Evolutionary conservation across 2,797 vertebrate genomes (phyloP).

Genomic region (Melanotaenia nigrans): DNA sequence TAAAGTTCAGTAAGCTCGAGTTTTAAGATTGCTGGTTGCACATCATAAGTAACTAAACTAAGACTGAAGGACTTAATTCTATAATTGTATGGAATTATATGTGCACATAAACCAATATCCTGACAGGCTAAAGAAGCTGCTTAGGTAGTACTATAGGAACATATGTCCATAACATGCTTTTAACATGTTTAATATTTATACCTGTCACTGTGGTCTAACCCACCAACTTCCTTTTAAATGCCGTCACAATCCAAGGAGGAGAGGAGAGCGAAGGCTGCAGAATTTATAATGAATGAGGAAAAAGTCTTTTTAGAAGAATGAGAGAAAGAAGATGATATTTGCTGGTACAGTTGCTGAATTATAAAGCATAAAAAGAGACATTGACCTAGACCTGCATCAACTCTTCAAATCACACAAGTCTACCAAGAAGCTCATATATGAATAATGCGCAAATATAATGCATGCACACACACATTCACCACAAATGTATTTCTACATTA

Average conservation of each 20-base stretch:
- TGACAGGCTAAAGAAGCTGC: background rate
- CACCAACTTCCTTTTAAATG: slow-evolving; percentile 27
- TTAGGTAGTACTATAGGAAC: slow-evolving; percentile 3
- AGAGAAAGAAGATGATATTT: slow-evolving; percentile 53
- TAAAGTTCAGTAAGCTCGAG: background rate
- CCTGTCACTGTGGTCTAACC: slow-evolving; percentile 17
- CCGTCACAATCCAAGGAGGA: background rate
- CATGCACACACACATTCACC: slow-evolving; percentile 33
- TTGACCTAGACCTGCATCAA: slow-evolving; percentile 76
- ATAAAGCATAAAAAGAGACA: slow-evolving; percentile 66
- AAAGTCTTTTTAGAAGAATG: slow-evolving; percentile 40
- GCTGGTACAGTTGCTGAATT: slow-evolving; percentile 62
- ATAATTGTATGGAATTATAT: background rate
- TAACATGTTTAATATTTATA: slow-evolving; percentile 62
- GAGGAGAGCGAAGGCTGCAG: background rate
- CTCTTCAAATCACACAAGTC: slow-evolving; percentile 76
- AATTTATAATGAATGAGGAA: slow-evolving; percentile 39
- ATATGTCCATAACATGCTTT: slow-evolving; percentile 46
- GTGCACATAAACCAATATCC: background rate
- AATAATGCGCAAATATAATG: slow-evolving; percentile 65
- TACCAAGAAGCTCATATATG: slow-evolving; percentile 65
- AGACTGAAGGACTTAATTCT: background rate
- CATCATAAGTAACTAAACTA: slow-evolving; percentile 1
- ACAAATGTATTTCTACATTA: background rate
- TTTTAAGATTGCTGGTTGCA: slow-evolving; percentile 4